Conservation (phyloP, 2,797 vertebrate species). For the Rhinogobio ventralis region DNA sequence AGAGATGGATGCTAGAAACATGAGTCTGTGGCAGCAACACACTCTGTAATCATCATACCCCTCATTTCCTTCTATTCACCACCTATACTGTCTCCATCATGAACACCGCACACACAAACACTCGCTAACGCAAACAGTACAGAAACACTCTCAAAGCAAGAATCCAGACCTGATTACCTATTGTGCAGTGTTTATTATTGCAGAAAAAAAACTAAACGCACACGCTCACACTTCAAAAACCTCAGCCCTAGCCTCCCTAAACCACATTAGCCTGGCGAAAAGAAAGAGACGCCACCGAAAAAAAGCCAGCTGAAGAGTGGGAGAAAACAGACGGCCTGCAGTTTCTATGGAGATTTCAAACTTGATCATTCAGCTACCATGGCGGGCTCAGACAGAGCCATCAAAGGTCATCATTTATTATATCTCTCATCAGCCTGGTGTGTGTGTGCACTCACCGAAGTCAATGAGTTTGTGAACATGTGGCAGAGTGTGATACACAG, state of each 20-base stretch:
- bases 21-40: slow-evolving; percentile 23
- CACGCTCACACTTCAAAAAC: background rate
- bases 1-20: slow-evolving; percentile 36
- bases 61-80: slow-evolving; percentile 65
- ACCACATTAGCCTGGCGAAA: slow-evolving; percentile 35
- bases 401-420: slow-evolving; percentile 60
- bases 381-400: slow-evolving; percentile 46
- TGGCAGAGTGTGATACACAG: background rate
- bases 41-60: slow-evolving; percentile 56
- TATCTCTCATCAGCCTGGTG: slow-evolving; percentile 53
- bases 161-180: slow-evolving; percentile 36
- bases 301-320: slow-evolving; percentile 39
- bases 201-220: background rate
- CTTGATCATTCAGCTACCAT: slow-evolving; percentile 49
- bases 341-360: slow-evolving; percentile 53
- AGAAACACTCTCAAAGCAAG: slow-evolving; percentile 2
- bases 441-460: background rate
- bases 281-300: background rate
- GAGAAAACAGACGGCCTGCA: background rate
- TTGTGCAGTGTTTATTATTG: slow-evolving; percentile 25
- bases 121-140: slow-evolving; percentile 27
- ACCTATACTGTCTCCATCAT: slow-evolving; percentile 36
- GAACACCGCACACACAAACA: slow-evolving; percentile 25
- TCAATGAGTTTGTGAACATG: slow-evolving; percentile 16
- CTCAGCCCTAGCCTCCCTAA: slow-evolving; percentile 6